Conservation (phyloP, 2,797 vertebrate genomes). For the Tokudaia tokunoshimensis region DNA sequence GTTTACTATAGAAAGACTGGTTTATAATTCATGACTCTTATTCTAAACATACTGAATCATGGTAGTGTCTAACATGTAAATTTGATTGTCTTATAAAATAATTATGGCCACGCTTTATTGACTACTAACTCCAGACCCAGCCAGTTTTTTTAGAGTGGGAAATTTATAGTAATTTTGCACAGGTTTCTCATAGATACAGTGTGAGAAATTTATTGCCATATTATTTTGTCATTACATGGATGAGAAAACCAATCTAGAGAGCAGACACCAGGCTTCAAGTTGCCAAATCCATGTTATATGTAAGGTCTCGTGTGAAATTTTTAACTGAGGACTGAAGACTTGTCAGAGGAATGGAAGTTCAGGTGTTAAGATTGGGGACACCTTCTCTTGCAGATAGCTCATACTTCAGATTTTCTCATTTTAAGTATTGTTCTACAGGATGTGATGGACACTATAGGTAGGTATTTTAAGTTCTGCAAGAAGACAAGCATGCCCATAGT, state of each 20-base stretch:
- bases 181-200: not conserved
- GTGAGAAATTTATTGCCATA: not conserved
- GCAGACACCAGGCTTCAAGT: not conserved
- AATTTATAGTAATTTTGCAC: not conserved
- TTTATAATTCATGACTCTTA: constrained; percentile 12
- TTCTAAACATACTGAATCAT: constrained; percentile 44
- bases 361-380: not conserved
- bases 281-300: not conserved
- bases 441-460: not conserved
- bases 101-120: not conserved
- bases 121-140: not conserved
- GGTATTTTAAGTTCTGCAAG: not conserved
- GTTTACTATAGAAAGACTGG: not conserved
- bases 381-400: not conserved
- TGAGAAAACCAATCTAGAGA: not conserved
- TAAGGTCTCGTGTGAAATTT: not conserved
- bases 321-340: not conserved
- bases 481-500: not conserved
- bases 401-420: not conserved
- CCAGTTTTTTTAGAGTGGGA: not conserved
- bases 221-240: not conserved
- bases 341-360: not conserved
- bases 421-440: not conserved
- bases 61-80: constrained; percentile 12
- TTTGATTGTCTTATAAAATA: constrained; percentile 54